Evolutionary conservation across 1,140 invertebrate genomes (phyloP).

Genomic region (Zaprionus capensis): DNA sequence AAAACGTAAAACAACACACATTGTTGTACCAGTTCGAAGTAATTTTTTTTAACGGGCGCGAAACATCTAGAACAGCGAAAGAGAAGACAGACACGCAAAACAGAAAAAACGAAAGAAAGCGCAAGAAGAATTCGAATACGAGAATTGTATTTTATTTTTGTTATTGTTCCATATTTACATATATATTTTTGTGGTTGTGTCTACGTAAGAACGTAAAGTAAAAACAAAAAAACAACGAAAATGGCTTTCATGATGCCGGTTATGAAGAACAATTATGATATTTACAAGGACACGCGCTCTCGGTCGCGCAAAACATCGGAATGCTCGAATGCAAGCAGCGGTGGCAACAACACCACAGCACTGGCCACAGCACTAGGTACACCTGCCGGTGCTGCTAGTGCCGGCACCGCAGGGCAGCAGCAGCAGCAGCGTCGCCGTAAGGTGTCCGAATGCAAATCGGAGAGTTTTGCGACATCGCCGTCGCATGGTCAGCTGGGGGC

Average conservation of each 20-base stretch:
- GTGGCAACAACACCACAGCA: conserved; percentile 69
- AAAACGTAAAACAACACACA: conserved; percentile 9
- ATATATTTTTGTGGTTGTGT: conserved; percentile 43
- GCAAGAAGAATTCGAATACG: conserved; percentile 8
- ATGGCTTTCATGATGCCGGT: conserved; percentile 98
- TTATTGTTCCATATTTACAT: conserved; percentile 10
- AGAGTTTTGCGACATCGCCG: conserved; percentile 89
- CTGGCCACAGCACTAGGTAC: conserved; percentile 67
- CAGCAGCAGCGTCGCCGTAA: conserved; percentile 87
- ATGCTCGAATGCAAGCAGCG: conserved; percentile 85
- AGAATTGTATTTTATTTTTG: neutral
- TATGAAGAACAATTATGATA: conserved; percentile 96
- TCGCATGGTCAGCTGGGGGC: conserved; percentile 86
- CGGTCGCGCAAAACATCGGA: conserved; percentile 89
- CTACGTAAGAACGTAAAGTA: neutral
- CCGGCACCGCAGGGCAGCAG: conserved; percentile 39
- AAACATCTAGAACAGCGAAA: conserved; percentile 34
- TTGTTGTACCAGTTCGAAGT: neutral
- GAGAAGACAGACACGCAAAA: neutral
- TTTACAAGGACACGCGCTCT: conserved; percentile 91
- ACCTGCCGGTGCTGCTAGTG: conserved; percentile 73
- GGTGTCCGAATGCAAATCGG: conserved; percentile 92
- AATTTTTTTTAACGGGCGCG: conserved; percentile 24
- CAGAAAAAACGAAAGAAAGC: neutral
- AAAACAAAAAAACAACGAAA: conserved; percentile 28